phyloP scores from a whole-genome alignment of 2,888 invertebrate species.

The Ectemnius continuus region DNA sequence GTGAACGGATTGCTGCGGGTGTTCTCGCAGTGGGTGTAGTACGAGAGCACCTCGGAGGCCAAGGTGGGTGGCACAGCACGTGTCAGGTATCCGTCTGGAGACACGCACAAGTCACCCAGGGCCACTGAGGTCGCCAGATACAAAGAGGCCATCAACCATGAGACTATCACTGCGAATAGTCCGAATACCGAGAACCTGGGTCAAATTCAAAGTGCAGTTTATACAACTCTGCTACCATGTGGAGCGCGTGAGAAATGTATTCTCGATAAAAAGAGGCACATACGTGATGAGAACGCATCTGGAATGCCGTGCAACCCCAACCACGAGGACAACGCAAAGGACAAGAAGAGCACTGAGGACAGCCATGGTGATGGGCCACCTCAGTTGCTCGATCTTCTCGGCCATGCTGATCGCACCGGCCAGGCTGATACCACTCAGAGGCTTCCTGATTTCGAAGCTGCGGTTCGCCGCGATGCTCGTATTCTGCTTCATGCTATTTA shows the following conservation, averaged over 20 bases:
- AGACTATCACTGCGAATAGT: constrained; percentile 90
- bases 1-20: constrained; percentile 89
- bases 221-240: not conserved
- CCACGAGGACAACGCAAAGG: constrained; percentile 92
- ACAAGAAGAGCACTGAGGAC: constrained; percentile 91
- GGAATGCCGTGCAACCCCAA: constrained; percentile 93
- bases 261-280: constrained; percentile 64
- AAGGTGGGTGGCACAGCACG: constrained; percentile 71
- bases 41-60: constrained; percentile 82
- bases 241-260: not conserved
- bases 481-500: constrained; percentile 86
- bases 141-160: constrained; percentile 93
- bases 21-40: constrained; percentile 91
- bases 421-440: constrained; percentile 85
- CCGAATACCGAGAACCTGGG: constrained; percentile 90
- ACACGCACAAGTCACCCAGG: constrained; percentile 90
- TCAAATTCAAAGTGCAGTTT: constrained; percentile 14
- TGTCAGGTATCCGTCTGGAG: constrained; percentile 89
- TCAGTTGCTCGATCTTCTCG: constrained; percentile 86
- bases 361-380: constrained; percentile 95
- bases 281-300: constrained; percentile 91
- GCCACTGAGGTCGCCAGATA: constrained; percentile 92
- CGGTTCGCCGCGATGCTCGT: constrained; percentile 87
- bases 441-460: constrained; percentile 86
- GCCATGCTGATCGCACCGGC: constrained; percentile 82